Evolutionary conservation across 1,140 invertebrate species (phyloP), one percentile per base, ranked within the genome.

Genomic region (Amyelois transitella): DNA sequence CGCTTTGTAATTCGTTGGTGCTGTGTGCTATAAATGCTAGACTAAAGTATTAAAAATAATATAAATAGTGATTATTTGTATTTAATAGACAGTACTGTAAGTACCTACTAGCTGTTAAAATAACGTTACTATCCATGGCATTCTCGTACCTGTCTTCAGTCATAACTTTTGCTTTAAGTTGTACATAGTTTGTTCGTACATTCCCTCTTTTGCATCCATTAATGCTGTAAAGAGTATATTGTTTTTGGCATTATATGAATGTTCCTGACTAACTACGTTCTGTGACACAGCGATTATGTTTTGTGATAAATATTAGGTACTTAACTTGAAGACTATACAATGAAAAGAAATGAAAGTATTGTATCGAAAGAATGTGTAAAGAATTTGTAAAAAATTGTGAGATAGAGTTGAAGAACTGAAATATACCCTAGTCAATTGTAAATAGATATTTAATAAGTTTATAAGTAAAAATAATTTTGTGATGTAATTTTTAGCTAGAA

Each of bases 371-470:
- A 66, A 77, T 58, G 32, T 75, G 66, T 58, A 20, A 0, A 48
- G 58, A 64, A 79, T 72, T 78, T 60, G 68, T 67, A 68, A 64
- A 64, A n/a, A 62, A 59, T 55, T 64, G 50, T 75, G 63, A 64
- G 61, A 66, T 62, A 75, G 60, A 75, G 75, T 79, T 66, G 77
- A 81, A 83, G 84, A 87, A 87, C 84, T 87, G 84, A 87, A 86
- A 71, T 86, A 78, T 87, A 86, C 77, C 82, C 84, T 87, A 87
- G 84, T 87, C 84, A 87, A 87, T 87, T 86, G 84, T 86, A 87
- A 76, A 86, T 87, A 85, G 53, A 56, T 70, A 77, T 63, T 55
- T 59, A 64, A 51, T 77, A 76, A 69, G 62, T 71, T 64, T 58
- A 18, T 24, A 56, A 25, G 48, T 83, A 84, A 82, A 75, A 65